A percentile compares a stretch with the other conserved stretches of the same genome.
These are phyloP conservation scores for Daktulosphaira vitifoliae DNA, from an alignment of 1,140 invertebrate genomes.

Conservation along the genomic window DNA sequence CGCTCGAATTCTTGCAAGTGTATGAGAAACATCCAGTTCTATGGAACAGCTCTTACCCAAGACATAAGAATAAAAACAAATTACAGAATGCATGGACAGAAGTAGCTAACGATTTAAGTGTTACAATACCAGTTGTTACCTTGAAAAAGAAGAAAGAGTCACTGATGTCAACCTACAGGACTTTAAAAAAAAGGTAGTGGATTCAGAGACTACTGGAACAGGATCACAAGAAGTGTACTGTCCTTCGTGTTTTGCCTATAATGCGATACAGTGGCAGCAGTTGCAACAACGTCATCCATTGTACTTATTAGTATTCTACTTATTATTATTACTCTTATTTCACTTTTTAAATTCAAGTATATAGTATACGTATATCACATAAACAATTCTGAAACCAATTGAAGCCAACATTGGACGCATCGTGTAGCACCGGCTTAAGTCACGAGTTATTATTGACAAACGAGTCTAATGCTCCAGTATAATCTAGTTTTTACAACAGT, in stretches of 20 bases:
- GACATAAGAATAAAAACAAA: constrained; percentile 10
- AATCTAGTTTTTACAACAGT: too few relatives aligned
- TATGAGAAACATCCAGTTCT: constrained; percentile 10
- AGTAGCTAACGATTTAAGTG: constrained; percentile 7
- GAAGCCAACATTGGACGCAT: too few relatives aligned
- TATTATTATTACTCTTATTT: too few relatives aligned
- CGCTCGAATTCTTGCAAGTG: constrained; percentile 1
- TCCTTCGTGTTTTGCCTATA: constrained; percentile 39
- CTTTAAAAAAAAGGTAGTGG: constrained; percentile 35
- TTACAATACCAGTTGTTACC: constrained; percentile 11
- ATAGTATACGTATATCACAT: too few relatives aligned
- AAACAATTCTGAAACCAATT: too few relatives aligned
- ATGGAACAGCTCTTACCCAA: not conserved
- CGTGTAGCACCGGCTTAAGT: too few relatives aligned
- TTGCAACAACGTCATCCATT: too few relatives aligned
- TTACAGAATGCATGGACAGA: constrained; percentile 9
- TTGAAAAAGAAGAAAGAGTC: constrained; percentile 41
- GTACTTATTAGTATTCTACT: too few relatives aligned
- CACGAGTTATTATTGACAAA: too few relatives aligned
- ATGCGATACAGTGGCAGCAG: too few relatives aligned
- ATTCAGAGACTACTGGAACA: constrained; percentile 26
- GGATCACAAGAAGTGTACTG: constrained; percentile 36
- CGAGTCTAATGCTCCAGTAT: too few relatives aligned
- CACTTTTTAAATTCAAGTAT: too few relatives aligned
- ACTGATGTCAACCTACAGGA: constrained; percentile 40